phyloP scores from a whole-genome alignment of 1,140 invertebrate genomes.

The Aphaenogaster ashmeadi region DNA sequence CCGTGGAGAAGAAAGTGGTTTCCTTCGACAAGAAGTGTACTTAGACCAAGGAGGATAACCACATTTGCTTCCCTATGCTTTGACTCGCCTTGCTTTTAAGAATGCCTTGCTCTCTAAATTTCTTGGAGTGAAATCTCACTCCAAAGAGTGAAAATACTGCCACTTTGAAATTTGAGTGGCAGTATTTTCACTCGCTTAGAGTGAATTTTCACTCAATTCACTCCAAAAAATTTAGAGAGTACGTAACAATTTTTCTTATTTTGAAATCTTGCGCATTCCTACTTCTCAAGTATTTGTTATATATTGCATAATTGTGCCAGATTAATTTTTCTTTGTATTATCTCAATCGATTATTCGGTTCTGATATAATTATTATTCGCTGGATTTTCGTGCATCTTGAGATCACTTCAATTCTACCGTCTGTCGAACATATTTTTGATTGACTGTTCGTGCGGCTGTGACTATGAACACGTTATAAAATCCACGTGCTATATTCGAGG shows the following conservation, averaged over 20 bases:
- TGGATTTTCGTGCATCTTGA: not conserved
- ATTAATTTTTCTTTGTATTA: not conserved
- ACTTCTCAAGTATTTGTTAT: not conserved
- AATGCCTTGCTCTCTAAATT: no score
- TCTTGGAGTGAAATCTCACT: no score
- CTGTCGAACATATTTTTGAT: not conserved
- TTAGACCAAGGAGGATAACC: not conserved
- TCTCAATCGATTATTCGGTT: not conserved
- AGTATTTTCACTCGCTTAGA: no score
- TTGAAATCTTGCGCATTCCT: not conserved
- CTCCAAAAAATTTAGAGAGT: no score
- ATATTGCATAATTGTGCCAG: not conserved
- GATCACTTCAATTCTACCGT: not conserved
- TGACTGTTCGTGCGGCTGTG: not conserved
- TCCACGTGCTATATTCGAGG: not conserved
- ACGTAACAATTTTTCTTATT: not conserved
- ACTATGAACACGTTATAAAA: constrained; percentile 7
- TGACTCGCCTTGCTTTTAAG: not conserved
- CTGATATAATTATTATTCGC: not conserved
- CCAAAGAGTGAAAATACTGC: no score
- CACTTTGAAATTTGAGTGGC: no score
- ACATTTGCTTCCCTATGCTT: no score
- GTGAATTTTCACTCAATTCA: no score
- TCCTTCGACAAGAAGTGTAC: not conserved
- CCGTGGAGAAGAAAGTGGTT: not conserved